Evolutionary conservation across 2,113 vertebrate species (phyloP).

Genomic region (Chaetorhynchus papuensis): DNA sequence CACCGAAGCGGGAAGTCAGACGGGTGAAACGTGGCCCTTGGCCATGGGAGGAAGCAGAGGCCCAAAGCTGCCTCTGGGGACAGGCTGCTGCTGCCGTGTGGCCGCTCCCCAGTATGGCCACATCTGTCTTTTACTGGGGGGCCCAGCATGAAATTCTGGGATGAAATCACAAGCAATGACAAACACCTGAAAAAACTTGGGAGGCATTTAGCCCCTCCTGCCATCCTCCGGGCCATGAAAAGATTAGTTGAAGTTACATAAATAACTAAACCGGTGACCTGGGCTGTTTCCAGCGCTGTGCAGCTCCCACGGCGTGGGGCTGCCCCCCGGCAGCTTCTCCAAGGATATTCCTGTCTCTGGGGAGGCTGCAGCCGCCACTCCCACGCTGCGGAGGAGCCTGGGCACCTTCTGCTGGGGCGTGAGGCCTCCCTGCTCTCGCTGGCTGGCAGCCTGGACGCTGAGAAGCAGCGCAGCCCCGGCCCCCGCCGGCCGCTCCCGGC

Average conservation of each 20-base stretch:
- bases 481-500: neutral
- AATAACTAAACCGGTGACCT: accelerated
- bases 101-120: accelerated
- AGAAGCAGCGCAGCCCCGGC: accelerated
- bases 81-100: accelerated
- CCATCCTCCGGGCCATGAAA: neutral
- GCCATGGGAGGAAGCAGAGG: neutral
- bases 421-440: accelerated
- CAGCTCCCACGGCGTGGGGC: accelerated
- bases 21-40: neutral
- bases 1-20: accelerated
- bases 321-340: neutral
- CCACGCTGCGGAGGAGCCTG: neutral
- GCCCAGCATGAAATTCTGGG: neutral
- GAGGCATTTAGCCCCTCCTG: neutral
- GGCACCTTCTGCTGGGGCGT: neutral
- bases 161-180: neutral
- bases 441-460: neutral
- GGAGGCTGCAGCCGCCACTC: neutral
- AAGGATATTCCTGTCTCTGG: neutral
- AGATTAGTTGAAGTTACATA: accelerated
- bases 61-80: accelerated
- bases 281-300: accelerated
- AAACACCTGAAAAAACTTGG: neutral
- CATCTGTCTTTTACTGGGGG: neutral